Evolutionary conservation across 2,888 invertebrate genomes (phyloP), one percentile per base, ranked within the genome.

Genomic region (Parthenolecanium corni): DNA sequence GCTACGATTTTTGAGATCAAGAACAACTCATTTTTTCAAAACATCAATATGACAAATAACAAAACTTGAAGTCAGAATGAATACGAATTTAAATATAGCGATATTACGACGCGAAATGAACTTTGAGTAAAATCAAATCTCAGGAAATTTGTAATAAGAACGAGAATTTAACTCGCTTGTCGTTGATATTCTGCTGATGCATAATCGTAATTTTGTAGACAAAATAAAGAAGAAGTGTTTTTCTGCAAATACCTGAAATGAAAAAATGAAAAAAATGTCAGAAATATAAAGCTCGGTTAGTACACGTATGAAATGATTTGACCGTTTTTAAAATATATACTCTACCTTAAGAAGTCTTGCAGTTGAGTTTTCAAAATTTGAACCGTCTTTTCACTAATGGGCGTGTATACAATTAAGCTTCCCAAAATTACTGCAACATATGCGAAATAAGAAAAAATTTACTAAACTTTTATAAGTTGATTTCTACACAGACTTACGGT

Each of bases 271-370:
- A 16, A 46, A n/a, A 31, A 31, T 31, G 9, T 9, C 5, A 31
- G 9, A 31, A 31, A 31, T n/a, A n/a, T n/a, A n/a, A n/a, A n/a
- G n/a, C 9, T 31, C 31, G 1, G n/a, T 52, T 36, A 51, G 12
- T 24, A 18, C 18, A 20, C 3, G 12, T n/a, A 2, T 16, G 18
- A 52, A 25, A 52, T 52, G 3, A 52, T 24, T 3, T 14, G n/a
- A 24, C 49, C 3, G n/a, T 23, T 21, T 2, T 21, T 11, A 20
- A 49, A n/a, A 49, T 1, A 58, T 16, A 20, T 6, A 58, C 2
- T 24, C 40, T 62, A 62, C 62, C 42, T 62, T 44, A 62, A 36
- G 49, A 62, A 62, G 18, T 62, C 62, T 42, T 62, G 62, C 38
- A 62, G n/a, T 9, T 62, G 62, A 1, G 31, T 40, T 52, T 62